Conservation (phyloP, 1,140 invertebrate species). For the Dermatophagoides farinae region DNA sequence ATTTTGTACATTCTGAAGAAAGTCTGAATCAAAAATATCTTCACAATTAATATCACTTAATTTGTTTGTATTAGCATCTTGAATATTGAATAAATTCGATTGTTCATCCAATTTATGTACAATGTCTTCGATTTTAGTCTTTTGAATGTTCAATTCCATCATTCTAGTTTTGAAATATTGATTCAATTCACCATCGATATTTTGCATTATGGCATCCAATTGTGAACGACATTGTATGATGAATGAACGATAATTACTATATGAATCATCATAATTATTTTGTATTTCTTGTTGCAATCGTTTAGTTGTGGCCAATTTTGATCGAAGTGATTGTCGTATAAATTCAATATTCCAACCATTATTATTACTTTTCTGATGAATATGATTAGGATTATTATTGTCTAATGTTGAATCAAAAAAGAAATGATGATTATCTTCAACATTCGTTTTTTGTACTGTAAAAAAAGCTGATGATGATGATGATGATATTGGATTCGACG, state of each 20-base stretch:
- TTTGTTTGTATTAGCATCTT: background rate
- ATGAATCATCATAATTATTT: background rate
- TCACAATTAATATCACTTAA: background rate
- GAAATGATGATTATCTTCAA: background rate
- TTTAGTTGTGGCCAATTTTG: background rate
- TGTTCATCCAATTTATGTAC: background rate
- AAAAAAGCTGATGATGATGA: background rate
- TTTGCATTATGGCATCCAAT: background rate
- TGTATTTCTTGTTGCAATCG: background rate
- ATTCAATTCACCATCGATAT: background rate
- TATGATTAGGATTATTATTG: background rate
- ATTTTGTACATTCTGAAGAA: background rate
- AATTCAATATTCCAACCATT: background rate
- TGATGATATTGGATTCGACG: background rate
- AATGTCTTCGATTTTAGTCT: background rate
- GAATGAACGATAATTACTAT: background rate
- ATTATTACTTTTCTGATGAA: background rate
- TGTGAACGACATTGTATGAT: background rate
- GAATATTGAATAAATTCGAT: background rate
- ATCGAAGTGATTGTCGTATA: background rate
- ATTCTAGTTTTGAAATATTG: background rate
- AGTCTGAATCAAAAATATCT: background rate
- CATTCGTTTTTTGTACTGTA: background rate
- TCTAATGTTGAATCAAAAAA: background rate
- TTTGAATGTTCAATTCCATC: background rate